Percentiles rank a stretch among this genome's conserved stretches.
phyloP scores from a whole-genome alignment of 1,140 invertebrate genomes.

The Lepidurus arcticus region DNA sequence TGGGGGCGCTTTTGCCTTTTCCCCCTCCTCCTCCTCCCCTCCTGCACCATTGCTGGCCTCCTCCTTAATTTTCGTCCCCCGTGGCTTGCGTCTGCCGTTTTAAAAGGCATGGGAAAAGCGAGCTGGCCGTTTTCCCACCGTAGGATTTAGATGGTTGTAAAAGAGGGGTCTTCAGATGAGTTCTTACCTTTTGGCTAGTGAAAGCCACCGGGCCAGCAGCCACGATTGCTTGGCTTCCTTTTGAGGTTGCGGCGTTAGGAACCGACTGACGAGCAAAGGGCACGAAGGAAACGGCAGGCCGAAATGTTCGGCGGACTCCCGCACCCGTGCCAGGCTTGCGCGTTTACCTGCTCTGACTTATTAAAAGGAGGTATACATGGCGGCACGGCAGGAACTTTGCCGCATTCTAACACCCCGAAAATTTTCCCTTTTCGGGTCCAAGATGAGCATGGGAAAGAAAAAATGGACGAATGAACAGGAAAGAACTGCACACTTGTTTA shows the following conservation, averaged over 20 bases:
- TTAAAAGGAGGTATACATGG: not conserved
- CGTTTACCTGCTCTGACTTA: not conserved
- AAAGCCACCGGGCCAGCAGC: constrained; percentile 13
- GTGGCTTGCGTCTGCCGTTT: constrained; percentile 20
- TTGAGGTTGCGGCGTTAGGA: constrained; percentile 9
- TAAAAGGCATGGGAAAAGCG: constrained; percentile 18
- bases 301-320: constrained; percentile 1
- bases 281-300: not conserved
- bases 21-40: not conserved
- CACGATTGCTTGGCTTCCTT: constrained; percentile 15
- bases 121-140: not conserved
- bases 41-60: not conserved
- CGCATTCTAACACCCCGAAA: constrained; percentile 9
- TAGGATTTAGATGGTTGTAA: constrained; percentile 11
- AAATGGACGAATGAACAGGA: not conserved
- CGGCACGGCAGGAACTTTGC: constrained; percentile 2
- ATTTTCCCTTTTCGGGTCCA: not conserved
- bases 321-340: constrained; percentile 11
- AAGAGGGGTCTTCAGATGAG: constrained; percentile 13
- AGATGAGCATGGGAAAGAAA: constrained; percentile 1
- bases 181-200: constrained; percentile 19
- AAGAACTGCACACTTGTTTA: not conserved
- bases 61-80: constrained; percentile 7
- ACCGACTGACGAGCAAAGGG: not conserved
- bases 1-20: not conserved